Percentiles rank a stretch among this genome's conserved stretches.
phyloP scores from a whole-genome alignment of 2,113 vertebrate genomes.

The Odobenus rosmarus region DNA sequence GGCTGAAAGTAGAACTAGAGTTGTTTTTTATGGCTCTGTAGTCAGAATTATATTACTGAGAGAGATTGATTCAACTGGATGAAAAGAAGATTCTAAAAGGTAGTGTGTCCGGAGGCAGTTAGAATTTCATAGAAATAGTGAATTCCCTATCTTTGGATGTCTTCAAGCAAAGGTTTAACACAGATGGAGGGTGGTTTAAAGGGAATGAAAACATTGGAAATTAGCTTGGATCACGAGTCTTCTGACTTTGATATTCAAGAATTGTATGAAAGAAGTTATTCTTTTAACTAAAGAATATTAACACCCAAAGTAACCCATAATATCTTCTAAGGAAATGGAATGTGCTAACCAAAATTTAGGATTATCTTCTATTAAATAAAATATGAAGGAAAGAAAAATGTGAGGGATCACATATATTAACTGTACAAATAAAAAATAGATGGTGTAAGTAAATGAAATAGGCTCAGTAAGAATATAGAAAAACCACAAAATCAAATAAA shows the following conservation, averaged over 20 bases:
- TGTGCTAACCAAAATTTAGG: background rate
- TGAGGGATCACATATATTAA: slow-evolving; percentile 31
- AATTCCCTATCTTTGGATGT: slow-evolving; percentile 24
- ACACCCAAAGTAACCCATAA: background rate
- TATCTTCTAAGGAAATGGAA: slow-evolving; percentile 31
- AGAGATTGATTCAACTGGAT: slow-evolving; percentile 25
- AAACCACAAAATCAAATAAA: slow-evolving; percentile 58
- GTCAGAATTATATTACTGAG: slow-evolving; percentile 46
- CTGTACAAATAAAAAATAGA: slow-evolving; percentile 36
- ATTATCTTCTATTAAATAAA: slow-evolving; percentile 60
- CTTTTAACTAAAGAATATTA: slow-evolving; percentile 58
- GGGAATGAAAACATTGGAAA: slow-evolving; percentile 32
- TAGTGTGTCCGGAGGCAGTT: background rate
- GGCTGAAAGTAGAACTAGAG: slow-evolving; percentile 27
- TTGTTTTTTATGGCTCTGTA: slow-evolving; percentile 52
- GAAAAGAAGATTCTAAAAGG: slow-evolving; percentile 47
- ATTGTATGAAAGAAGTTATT: background rate
- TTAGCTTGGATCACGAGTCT: background rate
- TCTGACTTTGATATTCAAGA: slow-evolving; percentile 30
- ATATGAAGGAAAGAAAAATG: slow-evolving; percentile 26
- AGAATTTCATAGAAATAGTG: slow-evolving; percentile 45
- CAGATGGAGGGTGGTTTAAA: background rate
- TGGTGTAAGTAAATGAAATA: slow-evolving; percentile 45
- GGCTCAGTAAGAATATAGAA: slow-evolving; percentile 38
- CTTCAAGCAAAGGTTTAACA: slow-evolving; percentile 32